These are phyloP conservation scores for Paragorgia papillata DNA, from an alignment of 92 coral and sea anemone species.

Conservation along the genomic window DNA sequence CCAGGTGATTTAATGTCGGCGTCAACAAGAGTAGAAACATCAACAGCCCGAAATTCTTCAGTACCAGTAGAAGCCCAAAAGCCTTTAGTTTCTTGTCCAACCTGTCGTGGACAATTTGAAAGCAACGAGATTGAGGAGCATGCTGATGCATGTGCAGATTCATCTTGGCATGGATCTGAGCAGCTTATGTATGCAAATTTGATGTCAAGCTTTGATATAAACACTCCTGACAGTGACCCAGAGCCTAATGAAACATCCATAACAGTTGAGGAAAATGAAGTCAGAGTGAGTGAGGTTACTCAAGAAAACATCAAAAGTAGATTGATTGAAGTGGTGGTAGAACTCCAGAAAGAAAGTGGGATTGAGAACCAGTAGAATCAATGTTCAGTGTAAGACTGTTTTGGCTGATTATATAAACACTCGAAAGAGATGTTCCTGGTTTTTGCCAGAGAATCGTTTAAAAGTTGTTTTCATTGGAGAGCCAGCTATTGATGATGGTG, in stretches of 20 bases:
- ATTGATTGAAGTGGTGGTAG: slow-evolving; percentile 10
- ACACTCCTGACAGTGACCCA: neutral
- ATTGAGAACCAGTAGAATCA: slow-evolving; percentile 19
- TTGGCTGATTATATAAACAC: slow-evolving; percentile 14
- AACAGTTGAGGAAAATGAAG: neutral
- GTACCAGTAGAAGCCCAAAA: too few relatives aligned
- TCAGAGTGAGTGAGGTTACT: neutral
- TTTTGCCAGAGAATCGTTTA: slow-evolving; percentile 5
- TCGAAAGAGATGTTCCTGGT: slow-evolving; percentile 28
- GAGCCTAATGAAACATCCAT: slow-evolving; percentile 6
- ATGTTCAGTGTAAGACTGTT: slow-evolving; percentile 30
- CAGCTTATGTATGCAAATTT: slow-evolving; percentile 25
- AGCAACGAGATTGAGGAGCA: slow-evolving; percentile 33
- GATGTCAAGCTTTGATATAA: slow-evolving; percentile 12
- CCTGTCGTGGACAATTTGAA: slow-evolving; percentile 21
- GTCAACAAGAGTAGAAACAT: too few relatives aligned
- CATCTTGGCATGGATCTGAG: slow-evolving; percentile 21
- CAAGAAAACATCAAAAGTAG: slow-evolving; percentile 4
- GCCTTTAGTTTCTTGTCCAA: slow-evolving; percentile 22
- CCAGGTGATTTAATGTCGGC: too few relatives aligned
- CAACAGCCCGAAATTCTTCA: too few relatives aligned
- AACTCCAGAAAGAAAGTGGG: slow-evolving; percentile 27
- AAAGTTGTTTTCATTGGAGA: too few relatives aligned
- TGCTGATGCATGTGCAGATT: slow-evolving; percentile 34
- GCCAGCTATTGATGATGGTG: too few relatives aligned